Conservation (phyloP, 1,140 invertebrate species). For the Mesaphorura yosii region DNA sequence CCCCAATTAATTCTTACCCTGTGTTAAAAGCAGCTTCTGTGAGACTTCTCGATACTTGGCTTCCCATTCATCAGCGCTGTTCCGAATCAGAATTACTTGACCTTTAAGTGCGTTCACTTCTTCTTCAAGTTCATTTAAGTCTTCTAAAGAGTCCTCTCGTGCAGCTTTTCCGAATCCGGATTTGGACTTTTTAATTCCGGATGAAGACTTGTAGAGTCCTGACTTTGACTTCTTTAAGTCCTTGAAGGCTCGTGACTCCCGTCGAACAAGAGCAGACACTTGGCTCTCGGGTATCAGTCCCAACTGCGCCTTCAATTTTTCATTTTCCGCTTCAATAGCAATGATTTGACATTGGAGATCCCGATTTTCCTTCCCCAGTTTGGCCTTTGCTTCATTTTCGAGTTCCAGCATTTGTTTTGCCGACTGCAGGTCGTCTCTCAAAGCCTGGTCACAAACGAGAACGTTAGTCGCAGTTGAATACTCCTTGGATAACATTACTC, state of each 20-base stretch:
- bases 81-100: constrained; percentile 60
- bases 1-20: constrained; percentile 36
- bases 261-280: constrained; percentile 21
- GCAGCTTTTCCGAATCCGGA: constrained; percentile 22
- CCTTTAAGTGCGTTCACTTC: constrained; percentile 44
- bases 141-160: constrained; percentile 43
- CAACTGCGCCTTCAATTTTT: constrained; percentile 36
- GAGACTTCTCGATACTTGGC: constrained; percentile 59
- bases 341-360: constrained; percentile 47
- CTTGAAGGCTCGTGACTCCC: constrained; percentile 23
- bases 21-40: constrained; percentile 60
- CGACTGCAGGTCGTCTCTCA: constrained; percentile 78
- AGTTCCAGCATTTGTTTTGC: constrained; percentile 79
- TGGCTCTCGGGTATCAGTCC: constrained; percentile 32
- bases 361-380: constrained; percentile 73
- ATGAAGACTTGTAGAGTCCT: constrained; percentile 29
- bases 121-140: constrained; percentile 35
- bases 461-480: no score
- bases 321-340: constrained; percentile 33
- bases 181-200: constrained; percentile 29
- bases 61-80: constrained; percentile 64
- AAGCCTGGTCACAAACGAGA: no score
- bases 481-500: no score
- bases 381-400: constrained; percentile 73
- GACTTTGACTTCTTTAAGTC: constrained; percentile 26